These are phyloP conservation scores for Semicossyphus pulcher DNA, from an alignment of 2,113 vertebrate species.

Conservation along the genomic window DNA sequence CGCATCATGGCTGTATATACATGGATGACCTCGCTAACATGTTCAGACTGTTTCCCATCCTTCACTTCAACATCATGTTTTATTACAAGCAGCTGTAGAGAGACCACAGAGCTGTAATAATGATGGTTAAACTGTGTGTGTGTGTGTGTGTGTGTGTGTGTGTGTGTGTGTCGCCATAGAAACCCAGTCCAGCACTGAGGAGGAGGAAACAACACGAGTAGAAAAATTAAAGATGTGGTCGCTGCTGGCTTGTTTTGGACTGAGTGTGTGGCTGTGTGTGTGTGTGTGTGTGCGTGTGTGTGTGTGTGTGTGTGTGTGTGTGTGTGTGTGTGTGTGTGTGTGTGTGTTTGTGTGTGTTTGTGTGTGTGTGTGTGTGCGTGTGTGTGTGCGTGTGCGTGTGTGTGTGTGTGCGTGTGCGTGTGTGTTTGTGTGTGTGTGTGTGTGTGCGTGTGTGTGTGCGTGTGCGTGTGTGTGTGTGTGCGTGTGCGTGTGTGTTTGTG, in stretches of 20 bases:
- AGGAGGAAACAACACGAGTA: slow-evolving; percentile 34
- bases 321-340: slow-evolving; percentile 9
- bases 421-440: slow-evolving; percentile 8
- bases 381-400: not conserved
- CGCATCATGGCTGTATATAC: not conserved
- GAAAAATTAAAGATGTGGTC: slow-evolving; percentile 52
- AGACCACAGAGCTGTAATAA: slow-evolving; percentile 48
- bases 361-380: too few relatives aligned
- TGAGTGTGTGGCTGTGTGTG: not conserved
- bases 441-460: slow-evolving; percentile 2
- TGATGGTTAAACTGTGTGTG: slow-evolving; percentile 19
- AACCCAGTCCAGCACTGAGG: too few relatives aligned
- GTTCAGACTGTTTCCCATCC: not conserved
- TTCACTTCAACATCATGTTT: slow-evolving; percentile 23
- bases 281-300: slow-evolving; percentile 16
- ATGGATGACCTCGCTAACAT: slow-evolving; percentile 14
- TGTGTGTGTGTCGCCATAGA: too few relatives aligned
- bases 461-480: too few relatives aligned
- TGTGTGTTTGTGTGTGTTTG: not conserved
- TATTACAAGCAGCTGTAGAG: slow-evolving; percentile 59
- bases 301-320: slow-evolving; percentile 11
- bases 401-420: slow-evolving; percentile 17
- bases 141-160: too few relatives aligned
- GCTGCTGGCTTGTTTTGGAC: slow-evolving; percentile 11
- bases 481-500: too few relatives aligned